These are phyloP conservation scores for Dicyrtomina minuta DNA, from an alignment of 2,888 invertebrate species.

Conservation along the genomic window DNA sequence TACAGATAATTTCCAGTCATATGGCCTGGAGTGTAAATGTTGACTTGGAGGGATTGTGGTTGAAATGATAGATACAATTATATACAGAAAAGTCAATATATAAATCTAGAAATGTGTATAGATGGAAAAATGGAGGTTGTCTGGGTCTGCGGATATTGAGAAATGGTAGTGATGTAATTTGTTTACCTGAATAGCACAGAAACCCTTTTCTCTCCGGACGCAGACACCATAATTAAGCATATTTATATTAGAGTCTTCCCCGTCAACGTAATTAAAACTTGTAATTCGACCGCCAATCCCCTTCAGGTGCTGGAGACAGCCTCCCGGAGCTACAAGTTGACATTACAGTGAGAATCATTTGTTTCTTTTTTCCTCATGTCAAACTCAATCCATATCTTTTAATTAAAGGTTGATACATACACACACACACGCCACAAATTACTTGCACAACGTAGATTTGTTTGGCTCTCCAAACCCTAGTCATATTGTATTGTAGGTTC, in stretches of 20 bases:
- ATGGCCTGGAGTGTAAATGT: no score
- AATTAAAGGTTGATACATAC: constrained; percentile 16
- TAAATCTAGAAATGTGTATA: no score
- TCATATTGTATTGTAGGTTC: no score
- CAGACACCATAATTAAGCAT: constrained; percentile 51
- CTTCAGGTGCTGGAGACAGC: constrained; percentile 33
- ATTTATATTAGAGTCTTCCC: constrained; percentile 45
- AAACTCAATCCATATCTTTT: not conserved
- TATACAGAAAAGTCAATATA: no score
- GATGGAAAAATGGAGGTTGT: no score
- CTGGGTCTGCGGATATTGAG: not conserved
- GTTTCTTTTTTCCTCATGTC: not conserved
- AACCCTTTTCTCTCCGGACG: constrained; percentile 49
- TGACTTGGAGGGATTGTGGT: no score
- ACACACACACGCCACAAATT: constrained; percentile 16
- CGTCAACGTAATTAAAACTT: constrained; percentile 48
- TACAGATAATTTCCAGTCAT: no score
- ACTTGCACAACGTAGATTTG: constrained; percentile 10
- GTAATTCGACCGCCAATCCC: constrained; percentile 44
- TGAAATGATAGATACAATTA: no score
- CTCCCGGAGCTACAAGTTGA: constrained; percentile 29
- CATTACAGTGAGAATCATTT: constrained; percentile 6
- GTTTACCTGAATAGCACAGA: constrained; percentile 49
- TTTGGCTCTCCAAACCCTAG: not conserved
- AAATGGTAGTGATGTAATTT: not conserved